Conservation (phyloP, 1,140 invertebrate species). For the Laodelphax striatellus region DNA sequence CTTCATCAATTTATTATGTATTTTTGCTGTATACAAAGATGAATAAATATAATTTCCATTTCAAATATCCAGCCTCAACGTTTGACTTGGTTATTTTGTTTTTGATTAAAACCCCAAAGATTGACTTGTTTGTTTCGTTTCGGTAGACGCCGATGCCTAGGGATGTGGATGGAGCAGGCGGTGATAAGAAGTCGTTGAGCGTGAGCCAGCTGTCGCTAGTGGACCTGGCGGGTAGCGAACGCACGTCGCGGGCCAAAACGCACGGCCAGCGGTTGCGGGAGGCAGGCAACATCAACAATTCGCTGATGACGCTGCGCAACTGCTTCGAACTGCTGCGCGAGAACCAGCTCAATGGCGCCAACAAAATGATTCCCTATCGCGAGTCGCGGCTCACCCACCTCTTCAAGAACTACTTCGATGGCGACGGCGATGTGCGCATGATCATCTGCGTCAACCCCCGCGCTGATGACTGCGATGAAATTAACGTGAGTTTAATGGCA, state of each 20-base stretch:
- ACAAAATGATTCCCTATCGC: conserved; percentile 78
- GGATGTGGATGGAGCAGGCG: conserved; percentile 44
- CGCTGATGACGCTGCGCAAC: conserved; percentile 66
- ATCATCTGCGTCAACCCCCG: conserved; percentile 93
- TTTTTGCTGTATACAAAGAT: too few relatives aligned
- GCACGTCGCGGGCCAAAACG: conserved; percentile 74
- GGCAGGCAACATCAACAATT: conserved; percentile 79
- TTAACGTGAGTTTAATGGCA: conserved; percentile 58
- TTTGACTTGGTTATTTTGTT: too few relatives aligned
- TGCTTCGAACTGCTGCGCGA: conserved; percentile 87
- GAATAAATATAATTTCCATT: too few relatives aligned
- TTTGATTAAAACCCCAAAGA: too few relatives aligned
- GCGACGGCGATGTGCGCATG: conserved; percentile 91
- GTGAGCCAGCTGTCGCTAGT: conserved; percentile 84
- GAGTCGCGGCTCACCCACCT: conserved; percentile 92
- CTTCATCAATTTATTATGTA: too few relatives aligned
- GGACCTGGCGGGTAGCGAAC: conserved; percentile 90
- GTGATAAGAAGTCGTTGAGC: conserved; percentile 48
- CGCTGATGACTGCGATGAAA: conserved; percentile 89
- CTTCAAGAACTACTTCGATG: conserved; percentile 98
- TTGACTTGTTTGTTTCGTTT: too few relatives aligned
- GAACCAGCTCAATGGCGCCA: conserved; percentile 59
- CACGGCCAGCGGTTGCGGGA: conserved; percentile 65
- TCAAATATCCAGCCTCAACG: too few relatives aligned
- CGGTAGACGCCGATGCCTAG: not conserved